Conservation (phyloP, 2,113 vertebrate species). For the Kryptolebias marmoratus region DNA sequence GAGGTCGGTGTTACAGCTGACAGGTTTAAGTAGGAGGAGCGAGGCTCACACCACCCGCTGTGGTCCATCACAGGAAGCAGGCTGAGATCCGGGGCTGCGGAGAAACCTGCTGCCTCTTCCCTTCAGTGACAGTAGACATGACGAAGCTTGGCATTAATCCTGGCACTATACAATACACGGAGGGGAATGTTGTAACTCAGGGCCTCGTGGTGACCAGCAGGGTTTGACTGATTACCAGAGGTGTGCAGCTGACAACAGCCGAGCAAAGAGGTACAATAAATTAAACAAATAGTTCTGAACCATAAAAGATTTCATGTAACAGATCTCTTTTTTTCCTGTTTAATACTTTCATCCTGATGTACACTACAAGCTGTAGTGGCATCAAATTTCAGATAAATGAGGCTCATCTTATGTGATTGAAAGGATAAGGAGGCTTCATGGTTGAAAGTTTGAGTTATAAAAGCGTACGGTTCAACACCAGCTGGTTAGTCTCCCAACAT, state of each 20-base stretch:
- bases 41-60: neutral
- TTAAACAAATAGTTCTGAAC: neutral
- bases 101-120: slow-evolving; percentile 3
- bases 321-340: too few relatives aligned
- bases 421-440: too few relatives aligned
- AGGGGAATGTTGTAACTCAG: neutral
- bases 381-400: too few relatives aligned
- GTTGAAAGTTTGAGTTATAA: too few relatives aligned
- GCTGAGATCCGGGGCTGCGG: neutral
- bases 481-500: too few relatives aligned
- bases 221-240: slow-evolving; percentile 27
- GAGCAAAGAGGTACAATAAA: neutral
- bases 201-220: neutral
- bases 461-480: too few relatives aligned
- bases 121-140: slow-evolving; percentile 28
- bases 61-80: neutral
- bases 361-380: too few relatives aligned
- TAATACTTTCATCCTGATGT: too few relatives aligned
- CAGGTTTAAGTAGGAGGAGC: slow-evolving; percentile 5
- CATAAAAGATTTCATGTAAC: neutral
- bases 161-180: neutral
- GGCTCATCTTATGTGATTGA: too few relatives aligned
- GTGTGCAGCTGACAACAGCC: slow-evolving; percentile 10
- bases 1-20: slow-evolving; percentile 9
- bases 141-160: slow-evolving; percentile 9